Evolutionary conservation across 64 coral and sea anemone genomes (phyloP), one percentile per base, ranked within the genome.

Genomic region (Porites lutea): DNA sequence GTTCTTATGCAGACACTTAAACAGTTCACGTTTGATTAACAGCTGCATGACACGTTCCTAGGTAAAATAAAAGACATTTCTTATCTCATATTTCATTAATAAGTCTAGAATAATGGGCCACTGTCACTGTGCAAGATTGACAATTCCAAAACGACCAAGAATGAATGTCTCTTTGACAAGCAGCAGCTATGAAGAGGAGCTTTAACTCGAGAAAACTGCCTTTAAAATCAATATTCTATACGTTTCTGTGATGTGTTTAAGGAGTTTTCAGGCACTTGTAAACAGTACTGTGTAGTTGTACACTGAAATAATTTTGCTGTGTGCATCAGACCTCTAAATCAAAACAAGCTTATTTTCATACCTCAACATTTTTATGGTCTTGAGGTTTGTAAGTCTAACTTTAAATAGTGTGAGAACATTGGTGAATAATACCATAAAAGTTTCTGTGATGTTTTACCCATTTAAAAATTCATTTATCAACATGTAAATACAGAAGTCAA

Each of bases 61-160:
- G 13, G 37, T 10, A 4, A 57, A 4, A 84, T n/a, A 81, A 16
- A 19, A n/a, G n/a, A 13, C 27, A 27, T 45, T 59, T 79, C 1
- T 23, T 45, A 83, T 83, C 60, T 83, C 62, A 22, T 15, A 65
- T 83, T 49, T 83, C 59, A 65, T 66, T 66, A 65, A 62, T 14
- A 43, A 18, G 19, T 68, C 43, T 69, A 23, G 44, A 14, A 49
- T 52, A 51, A 20, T 65, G n/a, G 13, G 45, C 18, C 13, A 64
- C 46, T 55, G 75, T 68, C 27, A 37, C 27, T 37, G 27, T 37
- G 27, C 27, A 7, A 52, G 45, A 84, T 51, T 84, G 81, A 69
- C 48, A 84, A 68, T 84, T 59, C 22, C 12, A 8, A 19, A 6
- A 16, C 73, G 51, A 2, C 4, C 10, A 22, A 78, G 50, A 78